These are phyloP conservation scores for Morone saxatilis DNA, from an alignment of 2,113 vertebrate species.

Conservation along the genomic window DNA sequence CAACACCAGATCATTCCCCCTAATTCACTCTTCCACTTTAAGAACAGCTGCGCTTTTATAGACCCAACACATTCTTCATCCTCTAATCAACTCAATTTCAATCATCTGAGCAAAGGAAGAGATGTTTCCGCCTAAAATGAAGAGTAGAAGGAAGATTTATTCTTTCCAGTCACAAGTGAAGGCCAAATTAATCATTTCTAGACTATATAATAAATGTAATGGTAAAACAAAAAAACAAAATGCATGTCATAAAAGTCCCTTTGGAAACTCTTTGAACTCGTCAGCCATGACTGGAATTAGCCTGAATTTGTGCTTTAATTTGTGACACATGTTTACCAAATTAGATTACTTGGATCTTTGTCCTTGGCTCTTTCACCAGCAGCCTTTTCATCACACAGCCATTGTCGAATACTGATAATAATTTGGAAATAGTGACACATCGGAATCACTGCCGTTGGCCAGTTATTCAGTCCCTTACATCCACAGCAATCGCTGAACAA, in stretches of 20 bases:
- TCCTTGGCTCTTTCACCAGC: slow-evolving; percentile 20
- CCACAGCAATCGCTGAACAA: not conserved
- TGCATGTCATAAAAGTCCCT: not conserved
- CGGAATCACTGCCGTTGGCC: no score
- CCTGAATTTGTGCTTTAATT: slow-evolving; percentile 34
- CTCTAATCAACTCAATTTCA: no score
- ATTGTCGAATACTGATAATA: not conserved
- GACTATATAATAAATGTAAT: no score
- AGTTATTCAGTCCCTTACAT: not conserved
- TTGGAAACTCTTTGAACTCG: slow-evolving; percentile 18
- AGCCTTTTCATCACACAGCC: slow-evolving; percentile 11
- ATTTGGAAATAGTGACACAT: slow-evolving; percentile 13
- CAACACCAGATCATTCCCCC: no score
- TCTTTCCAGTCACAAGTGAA: no score
- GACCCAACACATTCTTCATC: no score
- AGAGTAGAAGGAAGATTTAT: no score
- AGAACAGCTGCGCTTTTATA: not conserved
- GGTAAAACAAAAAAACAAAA: not conserved
- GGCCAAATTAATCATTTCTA: not conserved
- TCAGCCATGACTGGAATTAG: slow-evolving; percentile 7
- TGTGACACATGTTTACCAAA: slow-evolving; percentile 44
- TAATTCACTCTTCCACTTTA: not conserved
- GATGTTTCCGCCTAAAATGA: no score
- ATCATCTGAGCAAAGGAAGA: no score
- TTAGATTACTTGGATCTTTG: slow-evolving; percentile 27